Conservation (phyloP, 2,888 invertebrate genomes). For the Gisinianus flammeolus region DNA sequence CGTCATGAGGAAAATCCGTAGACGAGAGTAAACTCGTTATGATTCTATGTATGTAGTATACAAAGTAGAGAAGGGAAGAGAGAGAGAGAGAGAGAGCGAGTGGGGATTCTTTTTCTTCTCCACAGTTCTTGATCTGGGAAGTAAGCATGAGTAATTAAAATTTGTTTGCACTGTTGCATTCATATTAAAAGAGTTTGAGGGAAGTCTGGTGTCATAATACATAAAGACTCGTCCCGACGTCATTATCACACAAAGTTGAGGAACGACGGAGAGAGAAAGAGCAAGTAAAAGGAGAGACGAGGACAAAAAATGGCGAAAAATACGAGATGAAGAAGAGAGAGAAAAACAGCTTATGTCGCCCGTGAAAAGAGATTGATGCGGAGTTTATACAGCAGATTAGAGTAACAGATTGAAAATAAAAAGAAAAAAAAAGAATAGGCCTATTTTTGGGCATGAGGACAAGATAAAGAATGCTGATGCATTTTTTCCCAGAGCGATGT, state of each 20-base stretch:
- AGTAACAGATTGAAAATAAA: slow-evolving; percentile 5
- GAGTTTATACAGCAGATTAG: slow-evolving; percentile 1
- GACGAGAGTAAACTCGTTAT: too few species aligned
- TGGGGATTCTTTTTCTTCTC: too few species aligned
- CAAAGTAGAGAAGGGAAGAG: too few species aligned
- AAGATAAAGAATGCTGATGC: slow-evolving; percentile 25
- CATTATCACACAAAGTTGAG: slow-evolving; percentile 4
- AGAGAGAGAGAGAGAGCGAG: too few species aligned
- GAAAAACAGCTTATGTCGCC: not conserved
- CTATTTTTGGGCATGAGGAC: not conserved
- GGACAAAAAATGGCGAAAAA: not conserved
- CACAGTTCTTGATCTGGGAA: too few species aligned
- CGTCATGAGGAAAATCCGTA: too few species aligned
- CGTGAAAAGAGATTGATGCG: not conserved
- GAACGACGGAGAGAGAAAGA: too few species aligned
- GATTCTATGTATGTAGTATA: too few species aligned
- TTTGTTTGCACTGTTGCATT: not conserved
- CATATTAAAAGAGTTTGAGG: too few species aligned
- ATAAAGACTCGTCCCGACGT: slow-evolving; percentile 1
- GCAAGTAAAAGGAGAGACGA: not conserved
- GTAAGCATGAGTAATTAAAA: not conserved
- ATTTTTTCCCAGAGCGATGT: not conserved
- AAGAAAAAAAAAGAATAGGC: not conserved
- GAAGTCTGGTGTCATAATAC: not conserved
- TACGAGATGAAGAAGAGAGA: not conserved